Base-by-base conservation (phyloP, 2,113 vertebrate species). In the Anarrhichthys ocellatus region DNA sequence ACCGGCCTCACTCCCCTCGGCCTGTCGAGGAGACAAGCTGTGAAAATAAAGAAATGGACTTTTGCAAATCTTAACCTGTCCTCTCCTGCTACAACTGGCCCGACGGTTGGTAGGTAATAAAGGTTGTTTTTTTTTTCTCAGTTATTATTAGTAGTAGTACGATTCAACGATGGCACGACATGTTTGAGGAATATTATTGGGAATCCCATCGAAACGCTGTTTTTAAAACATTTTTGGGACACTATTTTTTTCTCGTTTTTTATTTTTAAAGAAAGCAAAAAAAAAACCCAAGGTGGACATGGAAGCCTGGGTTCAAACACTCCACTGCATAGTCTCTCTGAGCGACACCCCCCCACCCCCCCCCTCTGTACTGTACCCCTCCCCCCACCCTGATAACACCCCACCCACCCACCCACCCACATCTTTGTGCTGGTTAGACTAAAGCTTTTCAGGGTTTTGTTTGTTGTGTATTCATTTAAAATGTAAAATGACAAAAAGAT, bases 361-460 rank as follows among this genome's bases (percentile, higher is more conserved):
- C 18, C 67, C 83, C 62, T 24, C 65, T 54, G 68, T 64, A 74
- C 80, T 64, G 42, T n/a, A 11, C 24, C 70, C 84, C 83, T 2
- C 42, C 11, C 29, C 46, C 73, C 69, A 15, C 87, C 84, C 81
- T 11, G 0, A n/a, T 40, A 48, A 1, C 80, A 22, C 81, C 58
- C 0, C 48, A n/a, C 64, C 18, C n/a, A n/a, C n/a, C n/a, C n/a
- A n/a, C 66, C 83, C 76, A 1, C 91, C 89, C 91, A 63, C 86
- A 87, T 94, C 91, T 95, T 95, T 95, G 94, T 95, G 95, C 95
- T 96, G 95, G 94, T 96, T 95, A 94, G 89, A 95, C 93, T 95
- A 95, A 95, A 95, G 95, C 94, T 96, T 95, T 96, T 93, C 90
- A 92, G 93, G 93, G 90, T 95, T 93, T 65, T 64, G 81, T 82